These are phyloP conservation scores for Agapornis canus DNA, from an alignment of 2,797 vertebrate genomes.

Conservation along the genomic window DNA sequence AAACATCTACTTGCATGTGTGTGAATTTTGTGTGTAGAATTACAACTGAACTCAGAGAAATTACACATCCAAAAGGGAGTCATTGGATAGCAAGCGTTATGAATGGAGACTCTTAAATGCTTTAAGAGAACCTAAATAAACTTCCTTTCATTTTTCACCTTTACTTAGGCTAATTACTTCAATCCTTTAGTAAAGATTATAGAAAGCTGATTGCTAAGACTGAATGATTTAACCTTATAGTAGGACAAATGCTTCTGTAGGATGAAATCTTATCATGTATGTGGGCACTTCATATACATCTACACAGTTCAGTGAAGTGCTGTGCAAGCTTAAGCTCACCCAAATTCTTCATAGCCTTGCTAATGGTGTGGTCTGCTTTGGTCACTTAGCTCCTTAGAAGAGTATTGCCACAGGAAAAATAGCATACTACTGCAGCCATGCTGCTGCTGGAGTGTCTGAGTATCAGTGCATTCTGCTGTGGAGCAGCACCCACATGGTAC, in stretches of 20 bases:
- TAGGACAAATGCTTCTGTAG: not conserved
- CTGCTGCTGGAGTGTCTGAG: not conserved
- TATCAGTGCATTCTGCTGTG: not conserved
- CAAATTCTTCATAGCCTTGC: not conserved
- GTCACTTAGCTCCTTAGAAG: not conserved
- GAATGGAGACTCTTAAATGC: not conserved
- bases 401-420: not conserved
- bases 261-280: not conserved
- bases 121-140: not conserved
- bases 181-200: not conserved
- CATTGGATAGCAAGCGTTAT: not conserved
- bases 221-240: not conserved
- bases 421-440: rapidly evolving
- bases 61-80: not conserved
- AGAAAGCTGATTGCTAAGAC: not conserved
- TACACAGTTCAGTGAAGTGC: not conserved
- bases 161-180: not conserved
- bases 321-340: not conserved
- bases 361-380: not conserved
- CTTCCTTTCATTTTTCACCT: not conserved
- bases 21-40: not conserved
- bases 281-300: not conserved
- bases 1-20: not conserved
- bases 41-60: not conserved
- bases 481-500: rapidly evolving